Evolutionary conservation across 1,140 invertebrate genomes (phyloP), one percentile per base, ranked within the genome.

Genomic region (Anthonomus grandis): DNA sequence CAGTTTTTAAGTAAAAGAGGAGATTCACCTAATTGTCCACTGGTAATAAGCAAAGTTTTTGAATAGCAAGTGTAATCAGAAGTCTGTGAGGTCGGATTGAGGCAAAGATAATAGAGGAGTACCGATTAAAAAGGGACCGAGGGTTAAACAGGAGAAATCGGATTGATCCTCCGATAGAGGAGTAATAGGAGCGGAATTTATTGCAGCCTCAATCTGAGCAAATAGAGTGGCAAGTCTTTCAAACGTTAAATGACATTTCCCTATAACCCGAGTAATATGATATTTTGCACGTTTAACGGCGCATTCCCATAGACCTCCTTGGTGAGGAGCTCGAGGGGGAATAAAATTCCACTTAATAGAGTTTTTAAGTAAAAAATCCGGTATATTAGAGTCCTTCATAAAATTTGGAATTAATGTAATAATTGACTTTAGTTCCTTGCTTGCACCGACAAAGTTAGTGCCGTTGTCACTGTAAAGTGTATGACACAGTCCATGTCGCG

Each of bases 381-480:
- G 8, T 10, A 44, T 44, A 9, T 22, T 21, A 21, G 41, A 13
- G 19, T 17, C 23, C 13, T 17, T 18, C 0, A 42, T 18, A 52
- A 52, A 19, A 8, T 45, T 6, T 19, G 42, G 10, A 5, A 45
- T 18, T 48, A 12, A 22, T 12, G 39, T n/a, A 15, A 13, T 15
- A 18, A 53, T 23, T 24, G 54, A 13, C n/a, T 48, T 42, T 15
- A 60, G 18, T 54, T 62, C 34, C n/a, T 50, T 53, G 23, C 19
- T 8, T 17, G 41, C 24, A 27, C 57, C 57, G 5, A 55, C 34
- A 23, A 60, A 62, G 48, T 54, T 60, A 6, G 31, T 48, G 12
- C 57, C 60, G 51, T 69, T 67, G 36, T 70, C 67, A 17, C 31
- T 58, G 45, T 65, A 64, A 5, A 70, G 49, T 6, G 42, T 59